Conservation (phyloP, 2,797 vertebrate genomes). For the Diglossa cyanea region DNA sequence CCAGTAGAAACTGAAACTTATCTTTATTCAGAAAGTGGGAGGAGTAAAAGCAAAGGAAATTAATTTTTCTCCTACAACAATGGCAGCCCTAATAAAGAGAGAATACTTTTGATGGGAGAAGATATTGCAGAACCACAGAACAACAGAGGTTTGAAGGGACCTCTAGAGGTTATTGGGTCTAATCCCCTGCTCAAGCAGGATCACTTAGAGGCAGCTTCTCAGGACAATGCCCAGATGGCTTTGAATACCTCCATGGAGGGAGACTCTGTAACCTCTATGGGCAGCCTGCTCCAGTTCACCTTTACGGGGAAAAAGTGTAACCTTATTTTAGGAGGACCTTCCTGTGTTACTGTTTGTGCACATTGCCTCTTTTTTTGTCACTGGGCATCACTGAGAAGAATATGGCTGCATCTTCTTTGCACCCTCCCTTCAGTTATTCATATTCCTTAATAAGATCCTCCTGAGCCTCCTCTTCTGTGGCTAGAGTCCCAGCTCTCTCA, state of each 20-base stretch:
- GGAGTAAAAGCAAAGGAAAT: conserved; percentile 42
- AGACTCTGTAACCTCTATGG: not conserved
- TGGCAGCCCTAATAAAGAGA: not conserved
- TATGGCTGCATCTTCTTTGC: not conserved
- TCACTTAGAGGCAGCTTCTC: not conserved
- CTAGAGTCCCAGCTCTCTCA: not conserved
- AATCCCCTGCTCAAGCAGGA: not conserved
- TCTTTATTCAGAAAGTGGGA: not conserved
- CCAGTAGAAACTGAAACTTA: conserved; percentile 37
- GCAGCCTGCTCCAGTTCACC: not conserved
- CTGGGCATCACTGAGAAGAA: not conserved
- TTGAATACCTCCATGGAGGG: not conserved
- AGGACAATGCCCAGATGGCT: not conserved
- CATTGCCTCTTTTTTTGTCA: not conserved
- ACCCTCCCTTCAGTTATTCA: not conserved
- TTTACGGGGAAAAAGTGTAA: not conserved
- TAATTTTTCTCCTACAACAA: not conserved
- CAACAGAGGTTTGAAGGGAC: not conserved
- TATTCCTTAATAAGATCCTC: not conserved
- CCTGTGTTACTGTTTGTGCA: not conserved
- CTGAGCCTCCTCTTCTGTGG: not conserved
- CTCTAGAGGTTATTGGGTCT: not conserved
- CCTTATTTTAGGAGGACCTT: not conserved
- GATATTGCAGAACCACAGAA: not conserved
- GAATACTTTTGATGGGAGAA: not conserved